Conservation (phyloP, 2,888 invertebrate genomes). For the Tupiocoris notatus region DNA sequence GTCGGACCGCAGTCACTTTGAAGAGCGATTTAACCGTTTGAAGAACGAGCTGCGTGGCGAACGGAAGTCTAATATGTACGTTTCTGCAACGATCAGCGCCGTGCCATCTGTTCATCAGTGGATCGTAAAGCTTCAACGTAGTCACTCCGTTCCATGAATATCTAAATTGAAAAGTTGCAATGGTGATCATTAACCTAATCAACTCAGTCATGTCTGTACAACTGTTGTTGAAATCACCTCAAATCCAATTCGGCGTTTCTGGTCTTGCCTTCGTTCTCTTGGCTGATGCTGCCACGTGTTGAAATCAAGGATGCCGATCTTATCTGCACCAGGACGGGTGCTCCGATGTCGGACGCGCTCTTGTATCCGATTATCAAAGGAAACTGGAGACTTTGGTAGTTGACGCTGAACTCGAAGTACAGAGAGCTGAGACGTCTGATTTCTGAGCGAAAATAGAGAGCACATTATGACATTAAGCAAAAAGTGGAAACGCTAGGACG, state of each 20-base stretch:
- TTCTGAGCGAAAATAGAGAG: too few species aligned
- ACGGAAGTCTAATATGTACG: constrained; percentile 56
- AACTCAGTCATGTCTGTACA: background rate
- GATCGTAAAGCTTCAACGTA: constrained; percentile 60
- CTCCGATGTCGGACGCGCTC: constrained; percentile 63
- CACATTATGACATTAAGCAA: too few species aligned
- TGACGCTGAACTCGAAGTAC: constrained; percentile 55
- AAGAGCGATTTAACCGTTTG: constrained; percentile 48
- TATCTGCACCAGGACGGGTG: constrained; percentile 60
- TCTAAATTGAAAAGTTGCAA: too few species aligned
- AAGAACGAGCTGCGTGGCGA: constrained; percentile 50
- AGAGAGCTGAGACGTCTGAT: constrained; percentile 58
- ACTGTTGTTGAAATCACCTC: constrained; percentile 53
- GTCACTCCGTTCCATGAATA: constrained; percentile 59
- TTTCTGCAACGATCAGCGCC: constrained; percentile 68
- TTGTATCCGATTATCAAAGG: constrained; percentile 58
- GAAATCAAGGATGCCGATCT: constrained; percentile 62
- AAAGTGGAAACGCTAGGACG: too few species aligned
- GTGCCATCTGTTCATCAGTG: constrained; percentile 64
- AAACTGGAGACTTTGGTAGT: constrained; percentile 60
- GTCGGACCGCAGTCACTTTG: constrained; percentile 50
- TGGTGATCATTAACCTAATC: too few species aligned
- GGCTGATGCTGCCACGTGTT: constrained; percentile 68
- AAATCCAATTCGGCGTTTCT: constrained; percentile 65
- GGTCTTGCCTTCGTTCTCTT: constrained; percentile 59